These are phyloP conservation scores for Melieria crassipennis DNA, from an alignment of 2,888 invertebrate genomes.

Conservation along the genomic window DNA sequence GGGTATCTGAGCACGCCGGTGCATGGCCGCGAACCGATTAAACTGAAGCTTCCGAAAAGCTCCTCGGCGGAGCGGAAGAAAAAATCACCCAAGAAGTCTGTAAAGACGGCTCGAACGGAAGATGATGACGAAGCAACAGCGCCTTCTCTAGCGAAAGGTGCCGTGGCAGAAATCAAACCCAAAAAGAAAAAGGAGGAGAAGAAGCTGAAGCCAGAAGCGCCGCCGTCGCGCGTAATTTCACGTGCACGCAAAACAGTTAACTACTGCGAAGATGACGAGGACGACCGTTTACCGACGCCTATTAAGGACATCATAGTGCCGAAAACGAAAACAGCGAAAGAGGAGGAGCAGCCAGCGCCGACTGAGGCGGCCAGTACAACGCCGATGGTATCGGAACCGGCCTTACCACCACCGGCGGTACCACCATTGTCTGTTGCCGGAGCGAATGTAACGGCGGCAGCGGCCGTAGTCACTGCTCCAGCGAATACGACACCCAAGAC, in stretches of 20 bases:
- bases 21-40: conserved; percentile 54
- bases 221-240: conserved; percentile 60
- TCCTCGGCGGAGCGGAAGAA: conserved; percentile 61
- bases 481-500: conserved; percentile 53
- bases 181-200: conserved; percentile 62
- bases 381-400: conserved; percentile 34
- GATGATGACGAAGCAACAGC: conserved; percentile 13
- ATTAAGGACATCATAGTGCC: conserved; percentile 63
- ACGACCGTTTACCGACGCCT: conserved; percentile 62
- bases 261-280: conserved; percentile 71
- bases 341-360: conserved; percentile 19
- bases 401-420: conserved; percentile 42
- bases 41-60: conserved; percentile 60
- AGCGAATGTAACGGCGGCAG: conserved; percentile 16
- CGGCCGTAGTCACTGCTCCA: conserved; percentile 40
- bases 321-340: conserved; percentile 56
- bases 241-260: conserved; percentile 73
- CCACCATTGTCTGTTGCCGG: conserved; percentile 36
- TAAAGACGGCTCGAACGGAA: conserved; percentile 35
- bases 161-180: conserved; percentile 42
- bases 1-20: conserved; percentile 41
- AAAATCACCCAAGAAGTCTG: conserved; percentile 54
- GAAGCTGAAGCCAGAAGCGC: conserved; percentile 61
- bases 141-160: background rate
- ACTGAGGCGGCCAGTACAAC: conserved; percentile 19